These are phyloP conservation scores for Drosophila emarginata DNA, from an alignment of 2,888 invertebrate genomes.

Conservation along the genomic window DNA sequence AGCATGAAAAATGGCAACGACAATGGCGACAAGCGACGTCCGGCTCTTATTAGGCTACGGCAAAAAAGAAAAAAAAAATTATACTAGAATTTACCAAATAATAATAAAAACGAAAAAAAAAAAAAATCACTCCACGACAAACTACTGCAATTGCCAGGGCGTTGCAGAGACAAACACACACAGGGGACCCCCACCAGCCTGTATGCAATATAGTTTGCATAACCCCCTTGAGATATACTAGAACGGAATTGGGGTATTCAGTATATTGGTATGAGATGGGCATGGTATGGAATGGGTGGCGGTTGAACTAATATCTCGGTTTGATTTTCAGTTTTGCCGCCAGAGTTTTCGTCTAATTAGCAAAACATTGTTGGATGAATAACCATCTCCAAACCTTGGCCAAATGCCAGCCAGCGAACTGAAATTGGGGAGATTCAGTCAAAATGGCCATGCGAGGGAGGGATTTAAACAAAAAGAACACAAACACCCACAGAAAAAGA, in stretches of 20 bases:
- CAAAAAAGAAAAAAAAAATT: constrained; percentile 18
- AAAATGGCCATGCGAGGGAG: background rate
- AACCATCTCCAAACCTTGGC: background rate
- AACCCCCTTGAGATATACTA: constrained; percentile 18
- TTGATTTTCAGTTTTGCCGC: constrained; percentile 53
- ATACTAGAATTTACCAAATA: constrained; percentile 8
- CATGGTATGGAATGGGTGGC: background rate
- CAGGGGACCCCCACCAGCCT: background rate
- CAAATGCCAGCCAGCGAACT: constrained; percentile 2
- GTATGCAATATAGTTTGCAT: constrained; percentile 9
- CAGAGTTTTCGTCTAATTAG: constrained; percentile 50
- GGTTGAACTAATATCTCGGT: constrained; percentile 60
- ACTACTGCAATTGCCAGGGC: constrained; percentile 16
- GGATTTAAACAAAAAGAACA: background rate
- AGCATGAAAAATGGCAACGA: constrained; percentile 73
- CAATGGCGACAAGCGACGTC: constrained; percentile 68
- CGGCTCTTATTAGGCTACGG: constrained; percentile 70
- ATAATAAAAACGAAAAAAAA: constrained; percentile 8
- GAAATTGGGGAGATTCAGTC: background rate
- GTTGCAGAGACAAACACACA: constrained; percentile 17
- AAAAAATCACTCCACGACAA: background rate
- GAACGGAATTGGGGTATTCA: too few species aligned
- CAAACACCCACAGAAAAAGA: constrained; percentile 4
- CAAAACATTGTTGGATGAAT: constrained; percentile 27
- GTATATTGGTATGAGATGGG: background rate